Base-by-base conservation (phyloP, 2,113 vertebrate species). In the Leucopsar rothschildi region DNA sequence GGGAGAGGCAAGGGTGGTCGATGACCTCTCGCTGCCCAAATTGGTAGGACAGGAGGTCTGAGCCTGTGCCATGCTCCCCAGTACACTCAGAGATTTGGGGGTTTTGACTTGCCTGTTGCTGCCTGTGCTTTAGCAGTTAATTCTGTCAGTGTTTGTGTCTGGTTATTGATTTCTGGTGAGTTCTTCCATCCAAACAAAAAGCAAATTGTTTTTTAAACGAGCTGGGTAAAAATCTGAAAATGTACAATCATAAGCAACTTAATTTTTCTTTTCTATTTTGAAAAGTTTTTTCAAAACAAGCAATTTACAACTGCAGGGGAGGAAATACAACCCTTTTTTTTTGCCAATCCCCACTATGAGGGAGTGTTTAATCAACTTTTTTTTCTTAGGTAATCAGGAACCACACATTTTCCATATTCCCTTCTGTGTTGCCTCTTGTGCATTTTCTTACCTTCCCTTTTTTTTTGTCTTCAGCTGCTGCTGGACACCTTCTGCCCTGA, bases 321-420 rank as follows among this genome's bases (percentile, higher is more conserved):
- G 23, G 9, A 29, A 53, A 70, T 24, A 6, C 18, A 80, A 35
- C 3, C 5, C 0, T 9, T 64, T 40, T 53, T 53, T 69, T 60
- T 35, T 23, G 0, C 31, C 33, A n/a, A 3, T 75, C 59, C 16
- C 8, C 10, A 22, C n/a, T 44, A 15, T 10, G 20, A 63, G 12
- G 14, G 27, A 57, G 11, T 0, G 0, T 81, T 86, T 83, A 1
- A 63, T 42, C 11, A 33, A 11, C 6, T 28, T 35, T 68, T 66
- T 60, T 60, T 40, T 4, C 4, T 28, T 52, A 9, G 25, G 11
- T 22, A 49, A 44, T 39, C 24, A 55, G 37, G 53, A 93, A 80
- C 35, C 4, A 47, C 29, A 9, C 2, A 7, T 92, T 80, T 82
- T 73, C 49, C 37, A 14, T 14, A 28, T 66, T 81, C 19, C 24